Conservation (phyloP, 2,113 vertebrate genomes). For the Nicator chloris region DNA sequence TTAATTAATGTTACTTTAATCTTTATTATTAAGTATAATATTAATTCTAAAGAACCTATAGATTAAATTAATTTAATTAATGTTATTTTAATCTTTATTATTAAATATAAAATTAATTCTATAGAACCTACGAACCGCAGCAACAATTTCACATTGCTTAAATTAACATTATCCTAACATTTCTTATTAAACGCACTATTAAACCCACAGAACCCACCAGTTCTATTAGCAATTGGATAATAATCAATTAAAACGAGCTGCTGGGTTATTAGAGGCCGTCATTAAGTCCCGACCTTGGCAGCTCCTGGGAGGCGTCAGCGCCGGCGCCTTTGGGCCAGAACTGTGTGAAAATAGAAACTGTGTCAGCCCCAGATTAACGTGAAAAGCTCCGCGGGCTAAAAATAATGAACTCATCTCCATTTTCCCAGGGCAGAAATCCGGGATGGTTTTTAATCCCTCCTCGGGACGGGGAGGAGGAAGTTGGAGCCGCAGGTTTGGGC, state of each 20-base stretch:
- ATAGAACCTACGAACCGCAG: fast-evolving
- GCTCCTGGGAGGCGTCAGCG: background rate
- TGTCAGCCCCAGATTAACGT: conserved; percentile 51
- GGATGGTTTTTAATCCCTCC: background rate
- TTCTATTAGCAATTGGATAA: fast-evolving
- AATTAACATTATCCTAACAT: background rate
- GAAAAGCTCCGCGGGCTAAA: conserved; percentile 25
- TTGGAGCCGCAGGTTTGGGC: background rate
- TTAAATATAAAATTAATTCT: too few relatives aligned
- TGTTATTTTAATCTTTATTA: too few relatives aligned
- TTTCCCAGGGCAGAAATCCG: background rate
- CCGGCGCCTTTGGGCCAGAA: background rate
- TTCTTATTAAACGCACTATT: background rate
- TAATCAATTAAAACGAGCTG: background rate
- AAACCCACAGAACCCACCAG: background rate
- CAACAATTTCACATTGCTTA: background rate
- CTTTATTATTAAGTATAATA: background rate
- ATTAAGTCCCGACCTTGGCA: conserved; percentile 7
- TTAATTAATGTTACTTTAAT: too few relatives aligned
- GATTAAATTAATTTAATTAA: background rate
- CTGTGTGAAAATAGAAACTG: conserved; percentile 46
- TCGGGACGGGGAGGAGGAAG: background rate
- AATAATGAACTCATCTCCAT: conserved; percentile 39
- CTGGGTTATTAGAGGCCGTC: background rate
- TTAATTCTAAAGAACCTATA: background rate